These are phyloP conservation scores for Athripsodes cinereus DNA, from an alignment of 2,888 invertebrate genomes.

Conservation along the genomic window DNA sequence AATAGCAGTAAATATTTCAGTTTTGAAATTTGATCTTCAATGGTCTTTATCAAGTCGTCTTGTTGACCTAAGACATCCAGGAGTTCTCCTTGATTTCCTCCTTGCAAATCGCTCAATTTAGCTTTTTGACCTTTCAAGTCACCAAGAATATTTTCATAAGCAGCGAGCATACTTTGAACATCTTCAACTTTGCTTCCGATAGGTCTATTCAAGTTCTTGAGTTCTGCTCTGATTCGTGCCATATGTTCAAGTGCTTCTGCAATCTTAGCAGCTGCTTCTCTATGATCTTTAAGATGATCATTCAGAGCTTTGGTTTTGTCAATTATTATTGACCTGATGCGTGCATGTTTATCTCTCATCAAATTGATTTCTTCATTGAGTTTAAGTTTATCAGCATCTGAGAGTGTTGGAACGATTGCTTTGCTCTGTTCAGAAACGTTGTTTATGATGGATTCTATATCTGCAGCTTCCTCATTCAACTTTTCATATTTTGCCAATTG, in stretches of 20 bases:
- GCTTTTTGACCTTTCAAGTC: slow-evolving; percentile 73
- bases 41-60: slow-evolving; percentile 76
- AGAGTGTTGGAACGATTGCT: slow-evolving; percentile 70
- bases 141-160: slow-evolving; percentile 71
- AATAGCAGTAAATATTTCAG: slow-evolving; percentile 71
- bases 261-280: slow-evolving; percentile 72
- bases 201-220: slow-evolving; percentile 78
- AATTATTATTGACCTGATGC: slow-evolving; percentile 67
- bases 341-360: slow-evolving; percentile 70
- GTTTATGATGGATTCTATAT: slow-evolving; percentile 63
- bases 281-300: slow-evolving; percentile 73
- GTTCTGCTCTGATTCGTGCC: slow-evolving; percentile 73
- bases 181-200: slow-evolving; percentile 85
- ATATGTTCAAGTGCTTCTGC: slow-evolving; percentile 76
- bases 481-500: slow-evolving; percentile 82
- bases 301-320: slow-evolving; percentile 69
- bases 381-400: slow-evolving; percentile 78
- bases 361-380: slow-evolving; percentile 75
- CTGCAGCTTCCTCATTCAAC: slow-evolving; percentile 66
- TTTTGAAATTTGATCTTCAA: slow-evolving; percentile 80
- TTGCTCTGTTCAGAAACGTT: slow-evolving; percentile 75
- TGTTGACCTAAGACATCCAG: slow-evolving; percentile 74
- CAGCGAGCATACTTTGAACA: slow-evolving; percentile 72
- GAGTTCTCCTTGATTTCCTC: slow-evolving; percentile 70
- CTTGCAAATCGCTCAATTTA: slow-evolving; percentile 71